Evolutionary conservation across 2,888 invertebrate species (phyloP), one percentile per base, ranked within the genome.

Genomic region (Sylvicola cinctus): DNA sequence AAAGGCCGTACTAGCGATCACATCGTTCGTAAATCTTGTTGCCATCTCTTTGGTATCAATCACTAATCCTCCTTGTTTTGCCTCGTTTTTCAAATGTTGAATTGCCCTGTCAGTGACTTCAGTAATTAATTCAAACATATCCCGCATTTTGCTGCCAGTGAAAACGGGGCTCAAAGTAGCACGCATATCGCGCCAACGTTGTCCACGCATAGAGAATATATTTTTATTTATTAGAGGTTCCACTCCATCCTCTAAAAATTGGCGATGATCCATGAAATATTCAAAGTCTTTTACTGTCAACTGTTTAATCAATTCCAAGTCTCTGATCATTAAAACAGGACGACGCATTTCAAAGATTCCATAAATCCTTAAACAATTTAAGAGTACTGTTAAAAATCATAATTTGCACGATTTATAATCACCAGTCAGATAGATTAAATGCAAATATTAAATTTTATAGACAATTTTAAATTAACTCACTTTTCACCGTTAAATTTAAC

Each of bases 241-340:
- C 6, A 43, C n/a, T n/a, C n/a, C 46, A 13, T 58, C 51, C 3
- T 52, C 47, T 3, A 63, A 49, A 1, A 58, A 16, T 4, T 47
- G 36, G 2, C 58, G 53, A 42, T 65, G 65, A 44, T 68, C 63
- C 0, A 60, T 40, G 43, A 68, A 68, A 40, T 61, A 61, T 30
- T 68, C 67, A 26, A 68, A 69, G 39, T 69, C 64, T 42, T 67
- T 69, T 1, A 68, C 55, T 0, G 62, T 58, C 13, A 68, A 58
- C 29, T 48, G 55, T 40, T 65, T 68, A 2, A 67, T 52, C 11
- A 68, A 36, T 29, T 68, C 66, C 0, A 65, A 64, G 44, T 68
- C 68, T 2, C 62, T 51, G n/a, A 69, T 49, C 25, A 66, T 38
- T 5, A 62, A 37, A 0, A 60, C 36, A 0, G 64, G 63, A 0